Conservation (phyloP, 2,113 vertebrate species). For the Megalops atlanticus region DNA sequence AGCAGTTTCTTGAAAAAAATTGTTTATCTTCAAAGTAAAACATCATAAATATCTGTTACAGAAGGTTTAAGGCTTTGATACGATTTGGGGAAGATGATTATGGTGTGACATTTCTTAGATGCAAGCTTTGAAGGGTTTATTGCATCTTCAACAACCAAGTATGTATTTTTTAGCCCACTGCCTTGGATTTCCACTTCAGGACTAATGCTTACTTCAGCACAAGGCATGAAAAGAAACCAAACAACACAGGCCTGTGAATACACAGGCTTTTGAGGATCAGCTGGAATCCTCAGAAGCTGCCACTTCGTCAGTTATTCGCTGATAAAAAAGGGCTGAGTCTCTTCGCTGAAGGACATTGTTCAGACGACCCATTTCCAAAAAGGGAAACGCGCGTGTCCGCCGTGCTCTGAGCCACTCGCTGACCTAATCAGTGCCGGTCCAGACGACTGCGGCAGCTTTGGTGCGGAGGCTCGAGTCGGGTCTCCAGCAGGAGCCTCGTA, state of each 20-base stretch:
- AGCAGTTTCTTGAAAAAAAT: neutral
- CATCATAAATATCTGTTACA: neutral
- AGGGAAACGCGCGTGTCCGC: conserved; percentile 43
- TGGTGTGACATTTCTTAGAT: neutral
- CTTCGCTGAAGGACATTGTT: conserved; percentile 70
- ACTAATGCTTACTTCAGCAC: neutral
- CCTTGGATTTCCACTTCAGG: neutral
- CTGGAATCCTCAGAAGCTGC: neutral
- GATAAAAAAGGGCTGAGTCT: neutral
- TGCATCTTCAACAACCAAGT: too few species aligned
- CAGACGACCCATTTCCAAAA: conserved; percentile 68
- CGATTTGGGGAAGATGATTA: neutral
- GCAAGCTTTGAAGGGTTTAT: conserved; percentile 1
- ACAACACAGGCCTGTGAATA: neutral
- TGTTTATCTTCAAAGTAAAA: neutral
- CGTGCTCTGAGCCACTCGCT: conserved; percentile 52
- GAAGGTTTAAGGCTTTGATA: neutral
- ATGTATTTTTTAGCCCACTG: neutral
- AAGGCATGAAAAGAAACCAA: neutral
- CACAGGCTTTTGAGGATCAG: neutral
- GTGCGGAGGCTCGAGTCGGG: conserved; percentile 44
- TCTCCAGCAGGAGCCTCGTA: neutral
- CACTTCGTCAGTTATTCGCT: neutral
- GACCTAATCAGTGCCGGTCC: conserved; percentile 48
- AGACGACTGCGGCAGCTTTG: conserved; percentile 46